Conservation (phyloP, 2,113 vertebrate genomes). For the Aptenodytes forsteri region DNA sequence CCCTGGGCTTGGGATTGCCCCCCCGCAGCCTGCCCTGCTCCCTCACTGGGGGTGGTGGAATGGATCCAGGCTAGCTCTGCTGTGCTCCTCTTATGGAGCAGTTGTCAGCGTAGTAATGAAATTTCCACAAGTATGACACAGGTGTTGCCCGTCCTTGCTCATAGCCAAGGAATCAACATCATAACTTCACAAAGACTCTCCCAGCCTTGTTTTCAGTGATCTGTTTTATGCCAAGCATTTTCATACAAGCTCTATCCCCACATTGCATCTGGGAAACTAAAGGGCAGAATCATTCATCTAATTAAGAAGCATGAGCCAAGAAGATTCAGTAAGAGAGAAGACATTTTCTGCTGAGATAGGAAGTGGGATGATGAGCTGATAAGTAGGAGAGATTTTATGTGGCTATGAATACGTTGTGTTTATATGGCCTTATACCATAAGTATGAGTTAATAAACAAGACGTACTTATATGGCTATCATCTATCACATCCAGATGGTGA, state of each 20-base stretch:
- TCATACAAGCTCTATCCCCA: not conserved
- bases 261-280: not conserved
- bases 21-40: not conserved
- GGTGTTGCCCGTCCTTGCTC: not conserved
- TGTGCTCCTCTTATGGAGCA: not conserved
- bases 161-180: not conserved
- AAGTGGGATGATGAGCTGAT: conserved; percentile 29
- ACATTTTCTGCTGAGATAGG: conserved; percentile 38
- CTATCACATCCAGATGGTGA: conserved; percentile 6
- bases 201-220: not conserved
- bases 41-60: not conserved
- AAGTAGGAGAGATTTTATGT: conserved; percentile 23
- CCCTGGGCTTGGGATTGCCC: not conserved
- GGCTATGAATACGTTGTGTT: not conserved
- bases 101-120: not conserved
- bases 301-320: not conserved
- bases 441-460: conserved; percentile 29
- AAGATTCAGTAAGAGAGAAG: not conserved
- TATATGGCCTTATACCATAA: not conserved
- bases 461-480: conserved; percentile 3
- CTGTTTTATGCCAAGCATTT: not conserved
- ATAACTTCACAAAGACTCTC: not conserved
- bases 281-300: not conserved
- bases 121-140: not conserved
- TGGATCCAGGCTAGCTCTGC: not conserved